These are phyloP conservation scores for Nymphicus hollandicus DNA, from an alignment of 2,113 vertebrate genomes.

Conservation along the genomic window DNA sequence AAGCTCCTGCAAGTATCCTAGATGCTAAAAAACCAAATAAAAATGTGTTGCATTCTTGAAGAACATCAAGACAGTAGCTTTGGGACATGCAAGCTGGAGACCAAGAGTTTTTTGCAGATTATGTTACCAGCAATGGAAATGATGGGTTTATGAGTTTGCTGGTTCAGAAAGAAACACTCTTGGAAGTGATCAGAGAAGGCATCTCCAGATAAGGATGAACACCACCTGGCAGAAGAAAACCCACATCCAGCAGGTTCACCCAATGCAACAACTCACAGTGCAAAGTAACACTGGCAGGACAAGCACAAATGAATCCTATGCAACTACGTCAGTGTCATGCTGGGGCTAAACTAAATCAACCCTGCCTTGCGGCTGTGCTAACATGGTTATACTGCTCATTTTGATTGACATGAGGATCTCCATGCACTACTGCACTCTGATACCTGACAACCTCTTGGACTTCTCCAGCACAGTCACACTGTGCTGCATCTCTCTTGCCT, in stretches of 20 bases:
- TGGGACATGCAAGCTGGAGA: background rate
- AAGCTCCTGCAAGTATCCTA: background rate
- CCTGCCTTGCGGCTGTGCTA: background rate
- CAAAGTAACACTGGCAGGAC: background rate
- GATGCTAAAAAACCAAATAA: fast-evolving
- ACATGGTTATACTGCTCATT: background rate
- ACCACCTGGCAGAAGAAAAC: background rate
- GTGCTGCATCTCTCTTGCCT: background rate
- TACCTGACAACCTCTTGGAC: background rate
- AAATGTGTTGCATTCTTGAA: background rate
- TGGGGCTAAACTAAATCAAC: background rate
- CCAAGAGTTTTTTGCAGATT: background rate
- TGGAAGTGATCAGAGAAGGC: background rate
- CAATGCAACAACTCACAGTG: background rate
- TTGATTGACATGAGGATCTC: background rate
- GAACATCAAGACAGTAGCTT: background rate
- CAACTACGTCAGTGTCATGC: fast-evolving
- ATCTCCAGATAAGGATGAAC: background rate
- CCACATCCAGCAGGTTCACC: background rate
- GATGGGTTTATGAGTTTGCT: background rate
- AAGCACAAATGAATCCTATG: background rate
- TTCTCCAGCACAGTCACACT: background rate
- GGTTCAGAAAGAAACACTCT: background rate
- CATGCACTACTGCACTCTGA: background rate
- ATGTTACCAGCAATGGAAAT: background rate